phyloP scores from a whole-genome alignment of 2,797 vertebrate species.

The Sebastolobus alascanus region DNA sequence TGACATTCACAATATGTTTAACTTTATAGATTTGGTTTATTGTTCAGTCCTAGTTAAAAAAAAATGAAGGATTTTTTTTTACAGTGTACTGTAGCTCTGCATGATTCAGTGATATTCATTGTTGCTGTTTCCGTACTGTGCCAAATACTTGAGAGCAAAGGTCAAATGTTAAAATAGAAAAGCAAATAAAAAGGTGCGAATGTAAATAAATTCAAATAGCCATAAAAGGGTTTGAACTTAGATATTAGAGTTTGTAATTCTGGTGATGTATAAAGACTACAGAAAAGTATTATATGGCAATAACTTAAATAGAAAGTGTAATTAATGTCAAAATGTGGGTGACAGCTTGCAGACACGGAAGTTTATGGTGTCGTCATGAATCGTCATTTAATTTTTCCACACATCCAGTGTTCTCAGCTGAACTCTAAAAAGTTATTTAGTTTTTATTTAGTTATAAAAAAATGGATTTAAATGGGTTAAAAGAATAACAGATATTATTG shows the following conservation, averaged over 20 bases:
- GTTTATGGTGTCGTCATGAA: constrained; percentile 13
- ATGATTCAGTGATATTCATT: constrained; percentile 23
- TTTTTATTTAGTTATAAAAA: constrained; percentile 21
- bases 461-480: constrained; percentile 3
- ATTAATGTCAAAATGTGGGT: not conserved
- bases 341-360: constrained; percentile 1
- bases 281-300: not conserved
- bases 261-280: constrained; percentile 26
- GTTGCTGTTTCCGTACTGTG: constrained; percentile 16
- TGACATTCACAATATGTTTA: not conserved
- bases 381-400: not conserved
- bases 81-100: constrained; percentile 11
- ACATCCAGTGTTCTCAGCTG: not conserved
- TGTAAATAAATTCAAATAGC: constrained; percentile 45
- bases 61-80: not conserved
- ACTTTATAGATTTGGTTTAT: not conserved
- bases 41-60: not conserved
- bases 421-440: not conserved
- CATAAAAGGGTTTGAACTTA: constrained; percentile 5
- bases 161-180: constrained; percentile 11
- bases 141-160: constrained; percentile 14
- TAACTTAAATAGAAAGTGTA: constrained; percentile 21
- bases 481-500: not conserved
- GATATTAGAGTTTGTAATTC: constrained; percentile 21
- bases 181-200: constrained; percentile 14